Conservation (phyloP, 2,113 vertebrate species). For the Eudyptes chrysolophus region DNA sequence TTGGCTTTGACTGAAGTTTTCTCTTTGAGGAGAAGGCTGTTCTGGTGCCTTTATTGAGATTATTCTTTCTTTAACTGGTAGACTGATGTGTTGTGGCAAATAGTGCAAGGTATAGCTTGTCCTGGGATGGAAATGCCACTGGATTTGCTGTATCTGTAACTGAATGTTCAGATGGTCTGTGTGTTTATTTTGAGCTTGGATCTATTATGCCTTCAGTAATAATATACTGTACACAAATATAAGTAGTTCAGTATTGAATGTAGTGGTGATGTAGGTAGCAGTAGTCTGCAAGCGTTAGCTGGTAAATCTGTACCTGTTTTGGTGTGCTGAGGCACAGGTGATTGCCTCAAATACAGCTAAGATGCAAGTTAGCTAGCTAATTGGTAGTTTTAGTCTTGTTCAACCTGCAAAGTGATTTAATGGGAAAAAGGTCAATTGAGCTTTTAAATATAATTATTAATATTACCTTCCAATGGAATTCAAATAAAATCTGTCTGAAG, state of each 20-base stretch:
- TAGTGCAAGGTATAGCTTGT: neutral
- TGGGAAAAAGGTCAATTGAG: slow-evolving; percentile 8
- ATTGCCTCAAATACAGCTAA: neutral
- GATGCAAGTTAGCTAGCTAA: neutral
- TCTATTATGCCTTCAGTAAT: neutral
- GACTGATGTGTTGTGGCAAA: neutral
- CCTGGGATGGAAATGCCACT: neutral
- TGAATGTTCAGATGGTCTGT: neutral
- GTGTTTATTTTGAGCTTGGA: neutral
- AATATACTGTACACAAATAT: neutral
- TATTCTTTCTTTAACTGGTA: neutral
- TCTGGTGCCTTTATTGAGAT: neutral
- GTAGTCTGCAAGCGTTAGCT: neutral
- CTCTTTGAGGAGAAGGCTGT: neutral
- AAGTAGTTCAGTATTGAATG: neutral
- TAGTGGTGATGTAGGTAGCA: neutral
- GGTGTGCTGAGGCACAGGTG: neutral
- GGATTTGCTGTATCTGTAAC: neutral
- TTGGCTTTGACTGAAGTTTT: neutral
- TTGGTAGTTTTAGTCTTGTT: neutral
- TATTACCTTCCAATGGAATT: neutral
- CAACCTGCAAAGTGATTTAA: neutral
- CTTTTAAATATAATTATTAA: neutral
- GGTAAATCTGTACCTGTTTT: neutral
- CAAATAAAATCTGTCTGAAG: neutral